These are phyloP conservation scores for Athene cunicularia DNA, from an alignment of 2,113 vertebrate species.

Conservation along the genomic window DNA sequence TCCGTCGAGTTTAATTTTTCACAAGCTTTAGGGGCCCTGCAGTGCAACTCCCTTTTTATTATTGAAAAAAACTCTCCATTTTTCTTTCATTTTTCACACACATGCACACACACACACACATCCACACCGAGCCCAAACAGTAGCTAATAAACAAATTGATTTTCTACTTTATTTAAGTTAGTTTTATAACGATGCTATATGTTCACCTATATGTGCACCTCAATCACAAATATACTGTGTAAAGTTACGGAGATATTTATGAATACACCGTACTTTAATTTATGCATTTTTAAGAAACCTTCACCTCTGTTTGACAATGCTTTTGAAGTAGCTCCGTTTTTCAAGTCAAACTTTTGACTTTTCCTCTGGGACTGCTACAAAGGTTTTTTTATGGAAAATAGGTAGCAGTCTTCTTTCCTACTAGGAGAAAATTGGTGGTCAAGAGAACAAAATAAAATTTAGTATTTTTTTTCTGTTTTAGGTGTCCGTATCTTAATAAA, in stretches of 20 bases:
- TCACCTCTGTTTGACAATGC: constrained; percentile 74
- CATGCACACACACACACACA: background rate
- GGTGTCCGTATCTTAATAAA: background rate
- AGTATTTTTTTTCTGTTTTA: background rate
- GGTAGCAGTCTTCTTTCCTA: constrained; percentile 7
- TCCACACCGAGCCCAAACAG: constrained; percentile 12
- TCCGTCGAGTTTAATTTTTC: constrained; percentile 99
- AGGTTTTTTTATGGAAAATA: constrained; percentile 72
- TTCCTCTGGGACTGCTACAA: constrained; percentile 74
- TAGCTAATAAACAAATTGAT: constrained; percentile 68
- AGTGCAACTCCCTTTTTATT: constrained; percentile 89
- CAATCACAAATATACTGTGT: background rate
- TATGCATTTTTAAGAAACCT: constrained; percentile 68
- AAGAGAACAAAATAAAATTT: background rate
- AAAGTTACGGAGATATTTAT: constrained; percentile 36
- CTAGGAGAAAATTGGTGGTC: constrained; percentile 37
- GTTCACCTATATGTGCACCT: background rate
- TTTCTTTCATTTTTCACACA: constrained; percentile 66
- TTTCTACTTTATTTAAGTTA: constrained; percentile 42
- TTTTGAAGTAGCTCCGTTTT: constrained; percentile 80
- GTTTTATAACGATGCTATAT: background rate
- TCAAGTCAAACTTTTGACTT: constrained; percentile 79
- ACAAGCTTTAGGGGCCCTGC: constrained; percentile 93
- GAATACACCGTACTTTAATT: constrained; percentile 32
- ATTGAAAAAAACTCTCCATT: constrained; percentile 86